A percentile compares a stretch with the other conserved stretches of the same genome.
phyloP scores from a whole-genome alignment of 2,888 invertebrate species.

The Anaspis maculata region DNA sequence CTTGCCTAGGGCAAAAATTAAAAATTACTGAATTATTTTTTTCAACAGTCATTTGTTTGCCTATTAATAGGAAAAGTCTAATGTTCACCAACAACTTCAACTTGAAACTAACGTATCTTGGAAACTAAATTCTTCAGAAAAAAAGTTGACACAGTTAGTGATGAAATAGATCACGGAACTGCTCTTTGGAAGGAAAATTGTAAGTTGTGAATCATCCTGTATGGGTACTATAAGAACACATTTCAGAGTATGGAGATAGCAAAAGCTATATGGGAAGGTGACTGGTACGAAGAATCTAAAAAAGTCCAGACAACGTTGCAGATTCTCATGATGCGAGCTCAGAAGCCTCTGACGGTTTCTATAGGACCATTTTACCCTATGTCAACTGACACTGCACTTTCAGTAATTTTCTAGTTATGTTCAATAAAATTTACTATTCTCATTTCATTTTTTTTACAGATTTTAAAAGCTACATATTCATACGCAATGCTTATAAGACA shows the following conservation, averaged over 20 bases:
- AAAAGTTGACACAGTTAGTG: too few species aligned
- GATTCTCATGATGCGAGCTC: slow-evolving; percentile 21
- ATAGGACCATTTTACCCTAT: slow-evolving; percentile 24
- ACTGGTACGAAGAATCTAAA: slow-evolving; percentile 21
- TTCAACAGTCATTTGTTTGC: too few species aligned
- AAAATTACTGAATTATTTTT: too few species aligned
- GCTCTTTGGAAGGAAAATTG: too few species aligned
- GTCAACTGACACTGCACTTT: slow-evolving; percentile 18
- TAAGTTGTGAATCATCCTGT: too few species aligned
- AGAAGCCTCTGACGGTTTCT: slow-evolving; percentile 20
- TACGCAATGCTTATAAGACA: slow-evolving; percentile 8
- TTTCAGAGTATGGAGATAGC: slow-evolving; percentile 20
- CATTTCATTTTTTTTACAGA: slow-evolving; percentile 5
- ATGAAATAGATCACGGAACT: too few species aligned
- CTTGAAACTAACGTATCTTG: too few species aligned
- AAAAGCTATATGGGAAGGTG: slow-evolving; percentile 18
- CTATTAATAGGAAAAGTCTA: too few species aligned
- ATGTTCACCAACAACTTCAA: too few species aligned
- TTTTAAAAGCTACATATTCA: slow-evolving; percentile 9
- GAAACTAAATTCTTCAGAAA: too few species aligned
- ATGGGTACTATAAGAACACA: neutral
- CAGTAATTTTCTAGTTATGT: slow-evolving; percentile 1
- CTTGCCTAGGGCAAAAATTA: too few species aligned
- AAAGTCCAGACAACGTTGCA: slow-evolving; percentile 17
- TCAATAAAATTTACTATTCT: too few species aligned